Base-by-base conservation (phyloP, 2,888 invertebrate species). In the Aethes cnicana region DNA sequence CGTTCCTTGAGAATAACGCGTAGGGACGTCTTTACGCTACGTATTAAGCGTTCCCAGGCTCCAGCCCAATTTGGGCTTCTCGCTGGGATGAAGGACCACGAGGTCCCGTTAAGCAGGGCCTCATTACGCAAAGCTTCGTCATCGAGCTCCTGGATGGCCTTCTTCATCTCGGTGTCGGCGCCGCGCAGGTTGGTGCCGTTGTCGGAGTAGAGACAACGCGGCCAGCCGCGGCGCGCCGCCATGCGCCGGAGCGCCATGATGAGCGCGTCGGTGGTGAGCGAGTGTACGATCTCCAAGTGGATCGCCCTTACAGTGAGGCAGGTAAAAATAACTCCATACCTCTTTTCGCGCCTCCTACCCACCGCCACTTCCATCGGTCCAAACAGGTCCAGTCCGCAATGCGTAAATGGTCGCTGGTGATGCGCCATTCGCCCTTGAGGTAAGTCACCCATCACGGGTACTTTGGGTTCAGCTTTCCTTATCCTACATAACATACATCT, bases 331-430 rank as follows among this genome's bases (percentile, higher is more conserved):
- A 20, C 37, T 8, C 17, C 37, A 5, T 20, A 37, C 7, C 37
- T 5, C 14, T 37, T 37, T 20, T 42, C 36, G 8, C 25, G 11
- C 7, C 25, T 4, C 16, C 47, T 16, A 2, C 47, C 37, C 7
- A 47, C 47, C 12, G 5, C 14, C 18, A 47, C 47, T 20, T 20
- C 14, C 21, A 44, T 20, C 11, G 46, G 46, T 2, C 46, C 46
- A 6, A 28, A 46, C 11, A 28, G 17, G 20, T 46, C 16, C 25
- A 28, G 11, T 12, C 12, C 17, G 14, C 25, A 26, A 26, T 21
- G 9, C 3, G 26, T 26, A n/a, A 26, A 26, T 6, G 26, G 26
- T 26, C 26, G 26, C 8, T 26, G 26, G 8, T 26, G 26, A 26
- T 26, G 21, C 6, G 18, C 16, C 33, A 33, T 5, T n/a, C 33